Conservation (phyloP, 2,113 vertebrate genomes). For the Melierax canorus region DNA sequence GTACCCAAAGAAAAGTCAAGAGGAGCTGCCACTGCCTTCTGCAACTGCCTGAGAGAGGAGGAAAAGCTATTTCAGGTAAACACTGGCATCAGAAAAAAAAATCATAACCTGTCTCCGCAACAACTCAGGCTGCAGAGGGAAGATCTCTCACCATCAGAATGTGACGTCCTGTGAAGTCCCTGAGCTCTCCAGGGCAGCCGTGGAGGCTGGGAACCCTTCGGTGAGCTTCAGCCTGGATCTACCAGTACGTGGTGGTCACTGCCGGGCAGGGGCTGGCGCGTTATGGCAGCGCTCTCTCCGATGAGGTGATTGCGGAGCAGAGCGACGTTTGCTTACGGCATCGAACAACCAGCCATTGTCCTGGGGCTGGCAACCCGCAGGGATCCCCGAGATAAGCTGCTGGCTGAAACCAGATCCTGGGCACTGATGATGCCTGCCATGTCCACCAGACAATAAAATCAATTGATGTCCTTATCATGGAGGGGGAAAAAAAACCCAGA, state of each 20-base stretch:
- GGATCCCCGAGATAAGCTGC: neutral
- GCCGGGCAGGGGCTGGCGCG: fast-evolving
- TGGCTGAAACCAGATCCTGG: neutral
- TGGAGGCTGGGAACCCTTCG: neutral
- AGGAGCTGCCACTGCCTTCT: neutral
- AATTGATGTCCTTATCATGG: neutral
- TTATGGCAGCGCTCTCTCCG: neutral
- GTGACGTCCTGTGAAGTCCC: neutral
- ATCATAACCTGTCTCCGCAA: neutral
- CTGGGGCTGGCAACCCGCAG: neutral
- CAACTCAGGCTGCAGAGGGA: neutral
- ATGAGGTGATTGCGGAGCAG: neutral
- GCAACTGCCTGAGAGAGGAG: neutral
- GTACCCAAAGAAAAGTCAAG: neutral
- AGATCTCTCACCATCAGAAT: neutral
- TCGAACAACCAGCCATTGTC: neutral
- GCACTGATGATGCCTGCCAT: neutral
- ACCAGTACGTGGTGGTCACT: fast-evolving
- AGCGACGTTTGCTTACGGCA: neutral
- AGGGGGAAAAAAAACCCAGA: neutral
- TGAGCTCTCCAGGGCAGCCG: fast-evolving
- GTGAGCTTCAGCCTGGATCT: neutral
- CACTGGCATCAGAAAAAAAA: neutral
- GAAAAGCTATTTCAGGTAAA: neutral
- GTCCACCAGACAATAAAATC: neutral